Evolutionary conservation across 1,140 invertebrate genomes (phyloP).

Genomic region (Saccostrea cuccullata): DNA sequence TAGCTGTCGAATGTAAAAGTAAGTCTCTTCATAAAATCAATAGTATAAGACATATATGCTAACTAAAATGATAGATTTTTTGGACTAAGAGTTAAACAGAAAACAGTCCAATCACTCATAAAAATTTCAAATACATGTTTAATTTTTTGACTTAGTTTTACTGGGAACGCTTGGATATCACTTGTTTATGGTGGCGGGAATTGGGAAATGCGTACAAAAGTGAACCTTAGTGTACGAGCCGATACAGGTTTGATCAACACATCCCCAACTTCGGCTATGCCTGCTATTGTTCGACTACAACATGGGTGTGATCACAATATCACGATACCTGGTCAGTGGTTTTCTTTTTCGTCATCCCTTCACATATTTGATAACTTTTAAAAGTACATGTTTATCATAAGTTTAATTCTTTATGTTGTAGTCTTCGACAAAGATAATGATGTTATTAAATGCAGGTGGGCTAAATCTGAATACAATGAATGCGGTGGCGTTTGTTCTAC

Average conservation of each 20-base stretch:
- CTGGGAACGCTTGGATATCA: neutral
- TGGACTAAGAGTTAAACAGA: too few species aligned
- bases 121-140: too few species aligned
- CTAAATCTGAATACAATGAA: neutral
- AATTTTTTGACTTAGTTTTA: neutral
- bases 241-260: neutral
- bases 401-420: neutral
- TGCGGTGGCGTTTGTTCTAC: neutral
- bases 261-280: neutral
- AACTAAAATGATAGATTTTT: too few species aligned
- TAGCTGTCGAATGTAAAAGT: too few species aligned
- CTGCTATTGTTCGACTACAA: neutral
- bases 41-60: too few species aligned
- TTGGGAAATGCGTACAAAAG: slow-evolving; percentile 43
- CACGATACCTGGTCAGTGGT: neutral
- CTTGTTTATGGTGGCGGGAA: slow-evolving; percentile 2
- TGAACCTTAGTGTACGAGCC: slow-evolving; percentile 3
- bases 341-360: neutral
- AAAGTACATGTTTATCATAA: neutral
- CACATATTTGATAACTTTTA: neutral
- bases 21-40: too few species aligned
- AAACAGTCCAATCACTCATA: too few species aligned
- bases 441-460: neutral
- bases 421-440: neutral
- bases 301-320: neutral